These are phyloP conservation scores for Paradisaea rubra DNA, from an alignment of 2,113 vertebrate genomes.

Conservation along the genomic window DNA sequence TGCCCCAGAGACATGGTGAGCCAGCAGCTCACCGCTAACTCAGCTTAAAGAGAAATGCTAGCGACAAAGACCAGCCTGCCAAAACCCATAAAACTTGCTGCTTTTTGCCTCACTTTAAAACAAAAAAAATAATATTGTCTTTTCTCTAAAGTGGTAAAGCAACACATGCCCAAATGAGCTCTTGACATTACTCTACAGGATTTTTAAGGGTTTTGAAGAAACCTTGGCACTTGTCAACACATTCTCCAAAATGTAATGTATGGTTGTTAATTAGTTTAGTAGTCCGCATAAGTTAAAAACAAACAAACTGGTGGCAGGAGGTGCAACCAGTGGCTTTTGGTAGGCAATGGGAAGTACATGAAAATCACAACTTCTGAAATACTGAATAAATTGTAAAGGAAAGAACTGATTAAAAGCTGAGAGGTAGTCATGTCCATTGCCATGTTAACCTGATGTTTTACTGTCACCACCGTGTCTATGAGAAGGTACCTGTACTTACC, in stretches of 20 bases:
- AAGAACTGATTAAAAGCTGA: neutral
- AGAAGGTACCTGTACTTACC: neutral
- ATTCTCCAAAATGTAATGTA: neutral
- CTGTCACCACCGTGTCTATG: fast-evolving
- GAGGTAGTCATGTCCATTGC: neutral
- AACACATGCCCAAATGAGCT: neutral
- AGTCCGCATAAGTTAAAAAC: neutral
- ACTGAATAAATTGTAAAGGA: neutral
- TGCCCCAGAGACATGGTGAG: neutral
- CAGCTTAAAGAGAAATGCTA: neutral
- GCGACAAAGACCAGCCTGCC: neutral
- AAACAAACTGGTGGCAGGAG: neutral
- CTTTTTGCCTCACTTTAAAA: slow-evolving; percentile 35
- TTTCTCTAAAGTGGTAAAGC: slow-evolving; percentile 40
- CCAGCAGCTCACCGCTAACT: slow-evolving; percentile 1
- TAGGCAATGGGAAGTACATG: neutral
- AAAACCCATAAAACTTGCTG: slow-evolving; percentile 30
- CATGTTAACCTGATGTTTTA: neutral
- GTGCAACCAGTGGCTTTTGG: neutral
- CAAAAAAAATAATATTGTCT: slow-evolving; percentile 33
- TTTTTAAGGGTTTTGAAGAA: slow-evolving; percentile 8
- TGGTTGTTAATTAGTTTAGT: neutral
- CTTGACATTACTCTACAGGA: neutral
- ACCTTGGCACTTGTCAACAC: neutral
- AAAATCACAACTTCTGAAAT: neutral